Base-by-base conservation (phyloP, 1,140 invertebrate genomes). In the Leptopilina boulardi region DNA sequence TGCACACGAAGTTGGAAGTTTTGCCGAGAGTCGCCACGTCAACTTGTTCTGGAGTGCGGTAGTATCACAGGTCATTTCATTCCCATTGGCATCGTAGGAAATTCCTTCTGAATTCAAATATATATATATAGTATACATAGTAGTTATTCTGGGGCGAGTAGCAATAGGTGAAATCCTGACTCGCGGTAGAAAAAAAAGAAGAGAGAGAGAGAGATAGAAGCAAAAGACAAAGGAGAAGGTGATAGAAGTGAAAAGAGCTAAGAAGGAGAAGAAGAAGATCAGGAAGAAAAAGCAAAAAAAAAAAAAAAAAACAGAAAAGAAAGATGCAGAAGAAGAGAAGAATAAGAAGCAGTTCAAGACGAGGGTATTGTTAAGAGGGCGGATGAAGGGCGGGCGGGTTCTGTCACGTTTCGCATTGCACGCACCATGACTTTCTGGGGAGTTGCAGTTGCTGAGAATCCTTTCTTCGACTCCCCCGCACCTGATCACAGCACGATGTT, bases 381-480 rank as follows among this genome's bases (percentile, higher is more conserved):
- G 82, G 85, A 82, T 74, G 85, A 85, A 85, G 83, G 85, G 84
- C 82, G 82, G 82, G 77, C 77, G 77, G 83, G 82, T 78, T 85
- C 81, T 88, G 87, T 89, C 88, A 89, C 88, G 87, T 89, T 84
- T 89, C 86, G 84, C 86, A 89, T 89, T 87, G 87, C 87, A 89
- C 88, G 87, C 88, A 89, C 84, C 81, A 80, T 83, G 84, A 84
- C 82, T 87, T 83, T 84, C 78, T 82, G 78, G 70, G 72, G 81
- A 82, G 81, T 51, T 71, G 54, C 76, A 56, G 77, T 84, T 80
- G 79, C 77, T 73, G 80, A 47, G 74, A 51, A 51, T 51, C 47
- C 59, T 66, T 59, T 66, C 59, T 42, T 83, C 74, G 74, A 75
- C 78, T 82, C 78, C 81, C 80, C 75, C 78, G 78, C 78, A 78